Conservation (phyloP, 1,140 invertebrate species). For the Tribolium castaneum region DNA sequence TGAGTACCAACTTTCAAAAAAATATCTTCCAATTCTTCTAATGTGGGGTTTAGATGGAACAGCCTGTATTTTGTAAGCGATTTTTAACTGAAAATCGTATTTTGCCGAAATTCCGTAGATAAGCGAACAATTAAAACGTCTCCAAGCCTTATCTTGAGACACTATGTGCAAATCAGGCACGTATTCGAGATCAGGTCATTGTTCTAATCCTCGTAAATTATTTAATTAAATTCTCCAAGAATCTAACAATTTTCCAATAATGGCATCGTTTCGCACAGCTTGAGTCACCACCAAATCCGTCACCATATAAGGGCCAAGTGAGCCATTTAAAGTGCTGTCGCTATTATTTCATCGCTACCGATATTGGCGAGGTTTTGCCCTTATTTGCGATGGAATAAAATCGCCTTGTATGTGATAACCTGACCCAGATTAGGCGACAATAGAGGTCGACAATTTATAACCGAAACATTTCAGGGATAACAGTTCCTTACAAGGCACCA, state of each 20-base stretch:
- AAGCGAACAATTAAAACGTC: no score
- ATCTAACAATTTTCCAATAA: background rate
- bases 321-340: background rate
- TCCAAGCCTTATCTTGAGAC: no score
- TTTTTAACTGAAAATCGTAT: no score
- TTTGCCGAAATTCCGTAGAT: no score
- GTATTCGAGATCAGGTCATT: background rate
- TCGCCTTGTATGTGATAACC: conserved; percentile 18
- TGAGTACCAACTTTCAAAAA: no score
- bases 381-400: conserved; percentile 6
- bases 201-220: background rate
- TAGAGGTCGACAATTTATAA: conserved; percentile 7
- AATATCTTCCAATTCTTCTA: no score
- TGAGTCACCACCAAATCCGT: conserved; percentile 7
- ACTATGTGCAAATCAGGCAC: background rate
- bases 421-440: conserved; percentile 21
- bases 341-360: conserved; percentile 9
- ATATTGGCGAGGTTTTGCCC: conserved; percentile 29
- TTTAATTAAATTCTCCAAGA: background rate
- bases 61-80: no score
- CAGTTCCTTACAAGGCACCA: background rate
- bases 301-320: conserved; percentile 1
- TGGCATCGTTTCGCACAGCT: background rate
- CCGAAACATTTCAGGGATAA: background rate
- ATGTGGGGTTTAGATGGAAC: no score